Evolutionary conservation across 2,888 invertebrate species (phyloP), one percentile per base, ranked within the genome.

Genomic region (Sarcophaga carnaria): DNA sequence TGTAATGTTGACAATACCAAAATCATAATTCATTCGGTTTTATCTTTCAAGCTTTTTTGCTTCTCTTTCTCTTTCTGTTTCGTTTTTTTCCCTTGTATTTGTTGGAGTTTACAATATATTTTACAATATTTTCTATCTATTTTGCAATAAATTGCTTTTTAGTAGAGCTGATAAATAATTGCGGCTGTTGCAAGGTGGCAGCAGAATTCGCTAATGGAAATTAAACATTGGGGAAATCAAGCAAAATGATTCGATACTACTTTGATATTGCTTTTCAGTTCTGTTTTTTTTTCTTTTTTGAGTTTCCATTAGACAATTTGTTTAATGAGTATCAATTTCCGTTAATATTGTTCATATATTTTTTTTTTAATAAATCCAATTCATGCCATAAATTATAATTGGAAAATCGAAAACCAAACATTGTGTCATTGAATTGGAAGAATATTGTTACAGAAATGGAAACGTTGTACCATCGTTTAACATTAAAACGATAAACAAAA

Each of bases 141-240:
- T 70, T 71, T 71, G 59, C 59, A 17, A 60, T 74, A 37, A 22
- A 45, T 37, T 60, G 66, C n/a, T 67, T 78, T 47, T 49, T 20
- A 59, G 12, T 49, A 2, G 62, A 45, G 69, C 12, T 60, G 27
- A 66, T 62, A 67, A 83, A 83, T 71, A 77, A 78, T 67, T 71
- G 77, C 17, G 66, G 60, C 45, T 60, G 66, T 49, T 75, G 25
- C 45, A 27, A 64, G 64, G 45, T 20, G 64, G 45, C 45, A 84
- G 47, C 59, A 70, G n/a, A 75, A 47, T 69, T 72, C 62, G 83
- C 78, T 87, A 87, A 87, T 87, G 86, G 80, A 87, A 87, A 87
- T 87, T 87, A 87, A 87, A 83, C 86, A 71, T 87, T 83, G 80
- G 86, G 86, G 86, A 87, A 87, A 87, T 87, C 86, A 87, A 79